phyloP scores from a whole-genome alignment of 2,797 vertebrate genomes.

The Coregonus suidteri region DNA sequence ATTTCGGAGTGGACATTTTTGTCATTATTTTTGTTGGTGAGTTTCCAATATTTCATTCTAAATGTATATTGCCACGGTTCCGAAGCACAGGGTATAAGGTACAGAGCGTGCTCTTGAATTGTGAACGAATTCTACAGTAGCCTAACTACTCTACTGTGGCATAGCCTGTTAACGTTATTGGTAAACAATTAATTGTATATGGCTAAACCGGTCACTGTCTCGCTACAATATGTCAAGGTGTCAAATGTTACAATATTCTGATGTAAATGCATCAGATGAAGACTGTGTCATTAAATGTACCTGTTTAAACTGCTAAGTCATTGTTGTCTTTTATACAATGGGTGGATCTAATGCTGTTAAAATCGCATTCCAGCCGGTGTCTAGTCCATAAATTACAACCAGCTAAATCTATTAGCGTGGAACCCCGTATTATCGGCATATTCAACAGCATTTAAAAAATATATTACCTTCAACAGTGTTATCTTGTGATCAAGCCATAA shows the following conservation, averaged over 20 bases:
- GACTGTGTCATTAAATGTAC: too few species aligned
- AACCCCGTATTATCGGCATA: too few species aligned
- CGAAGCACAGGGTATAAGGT: background rate
- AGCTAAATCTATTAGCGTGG: too few species aligned
- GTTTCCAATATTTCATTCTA: background rate
- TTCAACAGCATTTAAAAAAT: too few species aligned
- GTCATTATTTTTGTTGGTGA: background rate
- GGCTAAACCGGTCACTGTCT: background rate
- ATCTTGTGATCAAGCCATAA: too few species aligned
- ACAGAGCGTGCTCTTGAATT: background rate
- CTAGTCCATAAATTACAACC: too few species aligned
- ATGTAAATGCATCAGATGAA: too few species aligned
- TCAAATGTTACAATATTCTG: background rate
- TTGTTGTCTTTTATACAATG: too few species aligned
- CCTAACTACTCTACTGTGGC: background rate
- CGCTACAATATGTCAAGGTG: background rate
- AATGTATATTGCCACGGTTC: background rate
- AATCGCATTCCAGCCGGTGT: too few species aligned
- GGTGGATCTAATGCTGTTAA: too few species aligned
- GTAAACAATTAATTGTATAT: background rate
- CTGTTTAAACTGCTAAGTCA: too few species aligned
- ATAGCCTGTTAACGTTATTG: background rate
- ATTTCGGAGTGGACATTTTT: background rate
- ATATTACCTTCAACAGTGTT: too few species aligned
- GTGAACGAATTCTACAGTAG: background rate